Evolutionary conservation across 2,113 vertebrate species (phyloP).

Genomic region (Brachypodius melanocephalos): DNA sequence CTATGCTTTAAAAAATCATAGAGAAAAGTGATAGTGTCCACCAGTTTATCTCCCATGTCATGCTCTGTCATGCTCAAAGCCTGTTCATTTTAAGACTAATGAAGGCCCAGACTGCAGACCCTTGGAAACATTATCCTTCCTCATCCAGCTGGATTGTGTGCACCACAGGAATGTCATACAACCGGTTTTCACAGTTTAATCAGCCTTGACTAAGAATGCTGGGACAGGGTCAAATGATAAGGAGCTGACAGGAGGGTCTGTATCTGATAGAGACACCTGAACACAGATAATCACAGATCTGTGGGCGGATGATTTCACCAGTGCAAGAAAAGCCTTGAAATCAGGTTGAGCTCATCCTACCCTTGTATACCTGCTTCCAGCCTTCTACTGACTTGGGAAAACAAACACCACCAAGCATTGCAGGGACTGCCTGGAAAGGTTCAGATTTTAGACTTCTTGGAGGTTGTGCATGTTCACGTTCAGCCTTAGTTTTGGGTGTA

Average conservation of each 20-base stretch:
- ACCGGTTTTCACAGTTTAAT: neutral
- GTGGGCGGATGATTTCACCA: neutral
- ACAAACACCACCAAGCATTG: neutral
- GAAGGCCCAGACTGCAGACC: neutral
- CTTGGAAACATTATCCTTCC: neutral
- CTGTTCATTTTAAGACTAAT: neutral
- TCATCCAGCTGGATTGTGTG: neutral
- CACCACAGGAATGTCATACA: neutral
- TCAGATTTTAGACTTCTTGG: neutral
- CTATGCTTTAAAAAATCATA: neutral
- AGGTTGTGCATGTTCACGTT: neutral
- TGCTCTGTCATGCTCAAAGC: neutral
- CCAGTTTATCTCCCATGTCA: neutral
- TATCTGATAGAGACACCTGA: neutral
- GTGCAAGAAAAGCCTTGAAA: neutral
- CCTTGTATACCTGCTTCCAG: neutral
- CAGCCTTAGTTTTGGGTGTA: neutral
- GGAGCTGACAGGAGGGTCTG: neutral
- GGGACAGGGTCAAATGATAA: neutral
- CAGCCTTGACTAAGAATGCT: neutral
- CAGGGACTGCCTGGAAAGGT: neutral
- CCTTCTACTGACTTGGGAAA: neutral
- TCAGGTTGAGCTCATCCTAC: neutral
- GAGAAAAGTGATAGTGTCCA: neutral
- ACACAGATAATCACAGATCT: neutral